Conservation (phyloP, 2,113 vertebrate genomes). For the Potamarius usumacintae region DNA sequence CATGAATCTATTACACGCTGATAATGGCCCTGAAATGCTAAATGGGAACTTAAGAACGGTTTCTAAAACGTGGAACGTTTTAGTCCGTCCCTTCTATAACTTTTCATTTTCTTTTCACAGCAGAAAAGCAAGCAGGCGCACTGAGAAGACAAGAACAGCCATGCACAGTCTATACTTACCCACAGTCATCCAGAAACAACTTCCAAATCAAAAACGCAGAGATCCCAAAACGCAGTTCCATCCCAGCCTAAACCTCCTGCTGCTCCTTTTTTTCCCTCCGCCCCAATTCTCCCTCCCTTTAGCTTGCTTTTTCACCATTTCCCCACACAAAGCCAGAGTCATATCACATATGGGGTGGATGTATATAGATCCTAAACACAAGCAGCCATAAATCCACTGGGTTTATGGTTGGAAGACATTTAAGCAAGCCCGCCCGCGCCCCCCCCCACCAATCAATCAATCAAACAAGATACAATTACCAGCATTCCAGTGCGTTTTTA, state of each 20-base stretch:
- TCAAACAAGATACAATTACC: too few relatives aligned
- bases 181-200: constrained; percentile 10
- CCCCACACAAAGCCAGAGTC: background rate
- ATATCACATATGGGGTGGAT: background rate
- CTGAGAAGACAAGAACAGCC: background rate
- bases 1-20: background rate
- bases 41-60: background rate
- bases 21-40: background rate
- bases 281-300: background rate
- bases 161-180: constrained; percentile 18
- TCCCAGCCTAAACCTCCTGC: constrained; percentile 41
- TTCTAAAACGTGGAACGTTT: background rate
- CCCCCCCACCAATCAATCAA: too few relatives aligned
- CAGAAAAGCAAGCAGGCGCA: background rate
- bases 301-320: background rate
- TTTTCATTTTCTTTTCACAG: background rate
- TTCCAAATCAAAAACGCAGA: background rate
- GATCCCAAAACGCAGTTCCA: constrained; percentile 12
- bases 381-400: background rate
- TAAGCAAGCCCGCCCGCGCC: background rate
- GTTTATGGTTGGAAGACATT: background rate
- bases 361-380: background rate
- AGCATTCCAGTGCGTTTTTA: too few relatives aligned
- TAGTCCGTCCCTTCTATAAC: too few relatives aligned
- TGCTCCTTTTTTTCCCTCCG: background rate